A percentile compares a stretch with the other conserved stretches of the same genome.
Conservation (phyloP, 2,113 vertebrate genomes). For the Salminus brasiliensis region DNA sequence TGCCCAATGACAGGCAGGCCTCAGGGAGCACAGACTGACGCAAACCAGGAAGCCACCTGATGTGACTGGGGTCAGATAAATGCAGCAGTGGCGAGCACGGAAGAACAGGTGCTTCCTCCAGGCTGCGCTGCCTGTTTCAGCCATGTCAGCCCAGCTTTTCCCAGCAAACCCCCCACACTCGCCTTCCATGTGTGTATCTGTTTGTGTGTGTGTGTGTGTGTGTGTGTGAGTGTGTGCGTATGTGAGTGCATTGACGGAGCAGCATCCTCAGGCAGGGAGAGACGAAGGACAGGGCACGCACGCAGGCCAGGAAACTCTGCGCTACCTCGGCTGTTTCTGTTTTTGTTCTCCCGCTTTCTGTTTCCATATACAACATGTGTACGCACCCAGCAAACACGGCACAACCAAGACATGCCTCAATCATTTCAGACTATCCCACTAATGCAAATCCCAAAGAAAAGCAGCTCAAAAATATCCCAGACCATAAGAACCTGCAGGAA, state of each 20-base stretch:
- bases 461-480: background rate
- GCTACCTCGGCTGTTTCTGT: slow-evolving; percentile 65
- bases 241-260: slow-evolving; percentile 20
- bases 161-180: slow-evolving; percentile 64
- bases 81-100: slow-evolving; percentile 69
- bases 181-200: background rate
- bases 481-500: background rate
- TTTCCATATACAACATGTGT: slow-evolving; percentile 62
- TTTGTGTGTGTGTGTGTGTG: slow-evolving; percentile 31
- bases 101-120: slow-evolving; percentile 79
- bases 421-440: background rate
- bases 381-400: slow-evolving; percentile 47
- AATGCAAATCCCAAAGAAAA: background rate
- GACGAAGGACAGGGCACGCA: slow-evolving; percentile 76
- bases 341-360: slow-evolving; percentile 52
- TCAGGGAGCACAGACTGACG: slow-evolving; percentile 72
- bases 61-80: slow-evolving; percentile 80
- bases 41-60: slow-evolving; percentile 82
- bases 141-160: slow-evolving; percentile 74
- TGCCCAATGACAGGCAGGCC: slow-evolving; percentile 65
- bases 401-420: background rate
- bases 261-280: slow-evolving; percentile 67
- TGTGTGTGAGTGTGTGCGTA: background rate
- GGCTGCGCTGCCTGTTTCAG: slow-evolving; percentile 68
- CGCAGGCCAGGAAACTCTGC: slow-evolving; percentile 74